A percentile compares a stretch with the other conserved stretches of the same genome.
Conservation (phyloP, 2,888 invertebrate species). For the Dinocampus coccinellae region DNA sequence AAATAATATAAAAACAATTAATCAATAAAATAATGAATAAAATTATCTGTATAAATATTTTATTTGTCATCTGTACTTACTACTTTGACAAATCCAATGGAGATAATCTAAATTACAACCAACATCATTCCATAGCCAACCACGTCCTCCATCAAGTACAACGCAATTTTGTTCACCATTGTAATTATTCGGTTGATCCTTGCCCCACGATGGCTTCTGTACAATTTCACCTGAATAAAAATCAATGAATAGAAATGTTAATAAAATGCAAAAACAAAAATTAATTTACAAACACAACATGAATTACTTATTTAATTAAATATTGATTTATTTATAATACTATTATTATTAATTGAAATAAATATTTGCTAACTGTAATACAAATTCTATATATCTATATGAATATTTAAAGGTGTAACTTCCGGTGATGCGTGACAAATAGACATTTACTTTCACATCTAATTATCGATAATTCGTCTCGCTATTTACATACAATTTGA, state of each 20-base stretch:
- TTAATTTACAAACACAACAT: not conserved
- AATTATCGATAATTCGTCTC: conserved; percentile 43
- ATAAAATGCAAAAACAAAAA: conserved; percentile 24
- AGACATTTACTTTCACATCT: conserved; percentile 61
- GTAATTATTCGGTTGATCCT: conserved; percentile 95
- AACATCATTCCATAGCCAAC: conserved; percentile 95
- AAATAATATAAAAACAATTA: not conserved
- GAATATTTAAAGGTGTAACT: conserved; percentile 32
- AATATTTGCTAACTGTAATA: not conserved
- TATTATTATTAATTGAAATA: too few relatives aligned
- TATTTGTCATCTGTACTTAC: conserved; percentile 71
- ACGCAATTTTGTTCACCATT: conserved; percentile 96
- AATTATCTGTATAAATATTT: not conserved
- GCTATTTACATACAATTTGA: conserved; percentile 30
- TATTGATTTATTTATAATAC: too few relatives aligned
- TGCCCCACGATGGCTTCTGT: conserved; percentile 88
- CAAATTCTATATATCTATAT: not conserved
- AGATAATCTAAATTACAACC: conserved; percentile 93
- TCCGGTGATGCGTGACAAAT: conserved; percentile 49
- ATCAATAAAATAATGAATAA: too few relatives aligned
- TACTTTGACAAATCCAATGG: conserved; percentile 93
- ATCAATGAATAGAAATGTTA: conserved; percentile 20
- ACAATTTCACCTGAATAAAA: conserved; percentile 78
- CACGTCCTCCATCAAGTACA: conserved; percentile 90
- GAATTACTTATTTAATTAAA: too few relatives aligned